Base-by-base conservation (phyloP, 2,797 vertebrate species). In the Gouania willdenowi region DNA sequence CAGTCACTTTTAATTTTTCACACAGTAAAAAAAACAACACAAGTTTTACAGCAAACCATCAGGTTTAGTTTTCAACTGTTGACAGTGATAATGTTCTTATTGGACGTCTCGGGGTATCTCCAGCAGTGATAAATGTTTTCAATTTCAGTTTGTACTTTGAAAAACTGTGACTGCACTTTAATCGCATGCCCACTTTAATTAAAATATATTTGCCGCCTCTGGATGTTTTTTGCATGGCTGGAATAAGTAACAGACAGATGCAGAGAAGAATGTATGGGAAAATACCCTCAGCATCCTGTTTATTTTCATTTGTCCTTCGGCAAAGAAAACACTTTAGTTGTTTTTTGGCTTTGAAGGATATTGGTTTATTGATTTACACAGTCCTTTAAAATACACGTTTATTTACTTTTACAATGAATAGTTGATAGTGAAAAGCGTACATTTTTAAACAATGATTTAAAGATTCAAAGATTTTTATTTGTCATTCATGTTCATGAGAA, bases 141-240 rank as follows among this genome's bases (percentile, higher is more conserved):
- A 58, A 66, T 68, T 70, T 70, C 17, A 35, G 30, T 43, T 66
- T 34, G 26, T 36, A 14, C 61, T 59, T 38, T 14, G 26, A 35
- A 43, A 32, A 35, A 39, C 23, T 11, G 26, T 9, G 14, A 24
- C 20, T 48, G 18, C 29, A 18, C 65, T 62, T 52, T 58, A 25
- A 56, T 49, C 51, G 32, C 52, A 28, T 13, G 35, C 52, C 41
- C 41, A 2, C 20, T 46, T n/a, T 69, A 49, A 79, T 79, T 80
- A 70, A 70, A 79, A 72, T 50, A 22, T 50, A 68, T 71, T 60
- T 54, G 52, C 68, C 33, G 43, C 66, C 25, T 41, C 33, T 15
- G 38, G 61, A 51, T 26, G 34, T 23, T 31, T 37, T 47, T 32
- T n/a, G n/a, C 25, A 14, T 17, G 19, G 29, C 47, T 36, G 34